Conservation (phyloP, 2,797 vertebrate genomes). For the Enteromius paludinosus region DNA sequence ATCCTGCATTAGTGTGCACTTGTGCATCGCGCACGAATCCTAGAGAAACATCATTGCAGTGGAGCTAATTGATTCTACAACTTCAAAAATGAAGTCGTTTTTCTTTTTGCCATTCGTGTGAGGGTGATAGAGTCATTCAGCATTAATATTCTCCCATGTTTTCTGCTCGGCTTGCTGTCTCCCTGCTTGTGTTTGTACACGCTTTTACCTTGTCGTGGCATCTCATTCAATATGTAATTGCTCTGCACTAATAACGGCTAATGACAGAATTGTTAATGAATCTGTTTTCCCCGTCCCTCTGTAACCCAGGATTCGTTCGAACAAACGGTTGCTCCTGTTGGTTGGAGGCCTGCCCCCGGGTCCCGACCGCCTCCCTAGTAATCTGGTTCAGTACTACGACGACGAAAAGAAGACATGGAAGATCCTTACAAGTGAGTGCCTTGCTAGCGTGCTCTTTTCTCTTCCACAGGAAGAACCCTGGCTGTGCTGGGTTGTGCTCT, state of each 20-base stretch:
- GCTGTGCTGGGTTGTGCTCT: slow-evolving; percentile 75
- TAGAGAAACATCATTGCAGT: not conserved
- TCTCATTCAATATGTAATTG: slow-evolving; percentile 33
- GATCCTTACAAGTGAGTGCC: slow-evolving; percentile 98
- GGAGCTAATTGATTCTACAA: not conserved
- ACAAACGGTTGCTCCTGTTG: slow-evolving; percentile 97
- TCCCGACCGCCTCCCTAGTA: slow-evolving; percentile 98
- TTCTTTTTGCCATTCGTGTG: not conserved
- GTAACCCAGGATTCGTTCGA: slow-evolving; percentile 97
- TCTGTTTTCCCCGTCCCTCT: slow-evolving; percentile 20
- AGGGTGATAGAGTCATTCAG: not conserved
- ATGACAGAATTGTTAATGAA: slow-evolving; percentile 38
- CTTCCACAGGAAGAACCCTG: slow-evolving; percentile 70
- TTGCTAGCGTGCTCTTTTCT: slow-evolving; percentile 61
- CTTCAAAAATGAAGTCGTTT: not conserved
- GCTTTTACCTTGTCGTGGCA: slow-evolving; percentile 5
- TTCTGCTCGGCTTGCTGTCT: not conserved
- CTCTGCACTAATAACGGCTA: slow-evolving; percentile 41
- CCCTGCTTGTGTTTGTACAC: not conserved
- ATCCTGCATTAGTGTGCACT: not conserved
- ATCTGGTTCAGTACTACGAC: slow-evolving; percentile 99
- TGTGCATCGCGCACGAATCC: not conserved
- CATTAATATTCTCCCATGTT: slow-evolving; percentile 12
- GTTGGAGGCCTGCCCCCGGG: slow-evolving; percentile 98
- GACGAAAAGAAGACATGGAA: slow-evolving; percentile 99